These are phyloP conservation scores for Callipepla californica DNA, from an alignment of 2,113 vertebrate species.

Conservation along the genomic window DNA sequence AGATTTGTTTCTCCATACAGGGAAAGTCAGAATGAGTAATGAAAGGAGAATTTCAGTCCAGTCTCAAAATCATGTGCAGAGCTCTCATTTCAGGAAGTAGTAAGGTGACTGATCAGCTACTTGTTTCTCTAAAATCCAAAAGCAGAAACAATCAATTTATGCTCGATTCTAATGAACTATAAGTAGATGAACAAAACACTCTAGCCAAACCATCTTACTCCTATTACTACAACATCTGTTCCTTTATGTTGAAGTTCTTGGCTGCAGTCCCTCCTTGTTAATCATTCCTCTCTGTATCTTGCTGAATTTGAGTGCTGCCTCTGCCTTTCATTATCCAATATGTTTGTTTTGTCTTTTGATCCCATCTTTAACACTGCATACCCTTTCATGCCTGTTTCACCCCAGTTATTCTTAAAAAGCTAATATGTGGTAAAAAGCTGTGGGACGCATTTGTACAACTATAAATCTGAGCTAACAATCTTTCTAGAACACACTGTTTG, in stretches of 20 bases:
- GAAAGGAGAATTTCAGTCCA: not conserved
- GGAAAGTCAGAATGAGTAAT: not conserved
- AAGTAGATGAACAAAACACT: not conserved
- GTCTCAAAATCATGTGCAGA: not conserved
- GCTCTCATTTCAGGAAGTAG: not conserved
- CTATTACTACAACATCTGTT: not conserved
- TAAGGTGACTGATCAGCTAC: not conserved
- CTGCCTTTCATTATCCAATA: not conserved
- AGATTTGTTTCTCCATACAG: not conserved
- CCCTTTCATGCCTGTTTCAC: not conserved
- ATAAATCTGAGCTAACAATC: not conserved
- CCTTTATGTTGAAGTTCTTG: not conserved
- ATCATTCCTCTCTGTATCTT: not conserved
- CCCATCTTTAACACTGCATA: not conserved
- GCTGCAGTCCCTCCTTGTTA: not conserved
- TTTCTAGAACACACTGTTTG: not conserved
- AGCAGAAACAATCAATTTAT: not conserved
- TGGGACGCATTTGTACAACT: not conserved
- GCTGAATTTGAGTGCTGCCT: not conserved
- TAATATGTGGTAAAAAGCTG: not conserved
- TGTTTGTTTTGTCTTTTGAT: not conserved
- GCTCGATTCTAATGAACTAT: not conserved
- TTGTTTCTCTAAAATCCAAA: not conserved
- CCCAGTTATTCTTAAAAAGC: not conserved
- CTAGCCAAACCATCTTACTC: not conserved